phyloP scores from a whole-genome alignment of 2,113 vertebrate genomes.

The Phalacrocorax brasilianus region DNA sequence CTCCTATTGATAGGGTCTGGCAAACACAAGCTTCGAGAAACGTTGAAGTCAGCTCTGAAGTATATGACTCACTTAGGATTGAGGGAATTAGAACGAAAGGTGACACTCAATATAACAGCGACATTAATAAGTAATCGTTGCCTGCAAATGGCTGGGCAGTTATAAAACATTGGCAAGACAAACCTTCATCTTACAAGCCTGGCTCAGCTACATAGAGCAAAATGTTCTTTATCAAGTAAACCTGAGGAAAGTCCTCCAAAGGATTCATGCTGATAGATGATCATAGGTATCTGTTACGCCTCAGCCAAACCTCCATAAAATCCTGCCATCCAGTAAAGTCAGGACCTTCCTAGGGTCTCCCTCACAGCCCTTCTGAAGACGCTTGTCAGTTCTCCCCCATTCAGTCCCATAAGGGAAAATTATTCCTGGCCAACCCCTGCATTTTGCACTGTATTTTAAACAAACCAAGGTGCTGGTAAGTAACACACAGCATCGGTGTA shows the following conservation, averaged over 20 bases:
- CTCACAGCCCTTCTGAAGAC: neutral
- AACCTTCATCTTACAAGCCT: constrained; percentile 23
- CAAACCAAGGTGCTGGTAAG: constrained; percentile 42
- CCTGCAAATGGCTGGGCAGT: constrained; percentile 37
- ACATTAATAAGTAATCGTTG: constrained; percentile 36
- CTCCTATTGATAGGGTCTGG: constrained; percentile 65
- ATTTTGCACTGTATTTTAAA: constrained; percentile 10
- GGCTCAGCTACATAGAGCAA: neutral
- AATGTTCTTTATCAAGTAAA: neutral
- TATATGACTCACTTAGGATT: constrained; percentile 54
- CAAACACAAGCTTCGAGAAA: constrained; percentile 54
- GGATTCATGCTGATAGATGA: constrained; percentile 17
- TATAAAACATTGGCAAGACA: constrained; percentile 53
- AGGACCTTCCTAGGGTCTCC: neutral
- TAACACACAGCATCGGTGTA: constrained; percentile 25
- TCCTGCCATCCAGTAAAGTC: neutral
- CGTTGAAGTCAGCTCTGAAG: constrained; percentile 61
- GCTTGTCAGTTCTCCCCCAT: neutral
- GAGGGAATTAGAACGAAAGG: constrained; percentile 56
- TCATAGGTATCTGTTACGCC: neutral
- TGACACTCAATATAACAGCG: constrained; percentile 9
- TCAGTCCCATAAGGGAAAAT: constrained; percentile 18
- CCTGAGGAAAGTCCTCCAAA: constrained; percentile 1
- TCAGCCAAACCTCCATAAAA: constrained; percentile 30
- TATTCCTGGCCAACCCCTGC: constrained; percentile 23